These are phyloP conservation scores for Lycaon pictus DNA, from an alignment of 2,113 vertebrate genomes.

Conservation along the genomic window DNA sequence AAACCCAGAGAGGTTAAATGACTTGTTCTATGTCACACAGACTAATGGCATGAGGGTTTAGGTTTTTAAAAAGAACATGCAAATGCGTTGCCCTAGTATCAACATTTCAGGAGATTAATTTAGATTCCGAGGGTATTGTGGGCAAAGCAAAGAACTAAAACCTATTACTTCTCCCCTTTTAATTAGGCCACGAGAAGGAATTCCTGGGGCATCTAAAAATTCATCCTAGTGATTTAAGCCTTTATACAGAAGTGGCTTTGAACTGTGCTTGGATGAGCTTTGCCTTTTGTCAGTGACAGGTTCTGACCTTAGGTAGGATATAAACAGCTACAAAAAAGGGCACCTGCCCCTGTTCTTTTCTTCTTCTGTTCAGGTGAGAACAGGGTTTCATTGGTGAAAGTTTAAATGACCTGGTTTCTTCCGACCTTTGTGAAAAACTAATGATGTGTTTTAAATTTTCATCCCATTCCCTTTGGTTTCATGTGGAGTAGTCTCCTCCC, in stretches of 20 bases:
- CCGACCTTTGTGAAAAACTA: background rate
- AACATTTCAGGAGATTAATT: conserved; percentile 15
- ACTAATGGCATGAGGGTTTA: background rate
- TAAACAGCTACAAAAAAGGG: conserved; percentile 32
- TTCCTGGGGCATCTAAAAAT: conserved; percentile 21
- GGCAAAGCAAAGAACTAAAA: conserved; percentile 44
- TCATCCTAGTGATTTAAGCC: conserved; percentile 1
- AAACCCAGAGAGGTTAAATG: background rate
- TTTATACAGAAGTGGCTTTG: conserved; percentile 52
- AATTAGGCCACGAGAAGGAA: conserved; percentile 21
- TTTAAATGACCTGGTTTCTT: conserved; percentile 78
- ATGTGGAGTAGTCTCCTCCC: background rate
- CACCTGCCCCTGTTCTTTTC: background rate
- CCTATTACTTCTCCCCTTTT: background rate
- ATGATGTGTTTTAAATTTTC: background rate
- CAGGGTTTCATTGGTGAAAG: conserved; percentile 29
- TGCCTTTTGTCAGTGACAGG: conserved; percentile 49
- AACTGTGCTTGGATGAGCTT: conserved; percentile 33
- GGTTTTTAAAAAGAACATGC: background rate
- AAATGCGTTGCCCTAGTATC: background rate
- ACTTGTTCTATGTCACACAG: background rate
- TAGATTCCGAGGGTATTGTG: conserved; percentile 22
- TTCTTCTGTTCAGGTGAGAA: background rate
- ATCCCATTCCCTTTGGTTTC: background rate
- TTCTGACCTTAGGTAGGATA: conserved; percentile 31